Evolutionary conservation across 2,888 invertebrate genomes (phyloP).

Genomic region (Microchrysa polita): DNA sequence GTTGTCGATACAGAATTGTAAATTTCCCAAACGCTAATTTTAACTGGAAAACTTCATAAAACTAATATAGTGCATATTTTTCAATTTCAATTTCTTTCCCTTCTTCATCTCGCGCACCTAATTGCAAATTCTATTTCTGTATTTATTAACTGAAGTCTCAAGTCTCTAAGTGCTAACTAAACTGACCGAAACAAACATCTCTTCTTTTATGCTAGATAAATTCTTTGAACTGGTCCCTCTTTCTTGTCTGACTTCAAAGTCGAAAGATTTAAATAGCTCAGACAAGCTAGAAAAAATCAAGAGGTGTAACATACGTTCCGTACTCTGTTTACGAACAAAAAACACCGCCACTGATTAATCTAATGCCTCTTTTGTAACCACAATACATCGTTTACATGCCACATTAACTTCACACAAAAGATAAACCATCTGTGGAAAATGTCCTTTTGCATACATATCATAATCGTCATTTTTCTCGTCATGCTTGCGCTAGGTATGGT

Average conservation of each 20-base stretch:
- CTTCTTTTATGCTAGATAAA: neutral
- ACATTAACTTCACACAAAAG: constrained; percentile 50
- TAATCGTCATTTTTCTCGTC: constrained; percentile 6
- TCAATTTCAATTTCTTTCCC: no score
- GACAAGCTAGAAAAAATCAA: constrained; percentile 2
- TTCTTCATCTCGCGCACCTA: no score
- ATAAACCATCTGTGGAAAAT: constrained; percentile 43
- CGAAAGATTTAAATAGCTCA: neutral
- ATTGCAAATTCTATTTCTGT: no score
- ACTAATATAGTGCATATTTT: no score
- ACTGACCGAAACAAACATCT: neutral
- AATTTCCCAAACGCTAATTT: no score
- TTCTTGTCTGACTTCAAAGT: constrained; percentile 25
- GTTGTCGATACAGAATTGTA: no score
- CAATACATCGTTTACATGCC: constrained; percentile 47
- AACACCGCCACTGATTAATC: constrained; percentile 40
- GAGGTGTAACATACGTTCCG: constrained; percentile 26
- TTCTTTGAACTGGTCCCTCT: neutral
- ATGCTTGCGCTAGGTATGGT: neutral
- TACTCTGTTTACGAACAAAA: neutral
- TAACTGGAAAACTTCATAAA: no score
- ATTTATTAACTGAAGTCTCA: no score
- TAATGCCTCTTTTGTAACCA: constrained; percentile 45
- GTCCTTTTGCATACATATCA: neutral
- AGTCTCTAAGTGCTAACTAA: neutral